A percentile compares a stretch with the other conserved stretches of the same genome.
Conservation (phyloP, 1,140 invertebrate species). For the Panagrolaimus sp. region DNA sequence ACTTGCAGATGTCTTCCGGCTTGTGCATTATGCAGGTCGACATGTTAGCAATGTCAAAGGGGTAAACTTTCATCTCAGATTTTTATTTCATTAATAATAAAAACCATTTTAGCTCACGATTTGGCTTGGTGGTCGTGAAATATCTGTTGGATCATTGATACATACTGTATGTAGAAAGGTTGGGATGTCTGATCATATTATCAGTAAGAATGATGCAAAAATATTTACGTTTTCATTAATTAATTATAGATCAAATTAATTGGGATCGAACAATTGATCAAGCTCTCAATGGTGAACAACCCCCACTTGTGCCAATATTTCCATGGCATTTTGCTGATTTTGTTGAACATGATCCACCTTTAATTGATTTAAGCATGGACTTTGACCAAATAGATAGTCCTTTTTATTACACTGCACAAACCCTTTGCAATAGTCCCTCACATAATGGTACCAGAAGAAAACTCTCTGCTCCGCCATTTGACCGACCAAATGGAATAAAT, state of each 20-base stretch:
- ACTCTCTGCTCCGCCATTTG: slow-evolving; percentile 24
- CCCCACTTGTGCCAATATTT: slow-evolving; percentile 49
- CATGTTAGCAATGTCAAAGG: slow-evolving; percentile 55
- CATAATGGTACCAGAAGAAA: slow-evolving; percentile 23
- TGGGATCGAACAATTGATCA: slow-evolving; percentile 50
- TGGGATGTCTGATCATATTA: slow-evolving; percentile 53
- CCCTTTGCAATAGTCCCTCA: slow-evolving; percentile 30
- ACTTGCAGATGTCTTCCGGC: slow-evolving; percentile 52
- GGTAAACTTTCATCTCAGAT: slow-evolving; percentile 24
- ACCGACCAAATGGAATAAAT: slow-evolving; percentile 9
- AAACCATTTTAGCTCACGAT: slow-evolving; percentile 48
- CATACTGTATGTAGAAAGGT: slow-evolving; percentile 52
- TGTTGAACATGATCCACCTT: slow-evolving; percentile 51
- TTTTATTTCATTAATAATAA: neutral
- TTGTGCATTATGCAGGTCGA: slow-evolving; percentile 54
- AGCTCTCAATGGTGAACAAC: slow-evolving; percentile 43
- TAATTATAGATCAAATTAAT: slow-evolving; percentile 47
- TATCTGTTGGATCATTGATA: slow-evolving; percentile 50
- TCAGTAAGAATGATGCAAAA: slow-evolving; percentile 33
- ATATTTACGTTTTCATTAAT: neutral
- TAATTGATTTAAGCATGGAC: slow-evolving; percentile 53
- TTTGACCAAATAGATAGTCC: slow-evolving; percentile 39
- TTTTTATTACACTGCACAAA: slow-evolving; percentile 25
- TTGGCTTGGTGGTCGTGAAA: slow-evolving; percentile 49
- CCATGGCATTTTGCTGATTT: slow-evolving; percentile 57